phyloP scores from a whole-genome alignment of 2,797 vertebrate genomes.

The Phaenicophaeus curvirostris region DNA sequence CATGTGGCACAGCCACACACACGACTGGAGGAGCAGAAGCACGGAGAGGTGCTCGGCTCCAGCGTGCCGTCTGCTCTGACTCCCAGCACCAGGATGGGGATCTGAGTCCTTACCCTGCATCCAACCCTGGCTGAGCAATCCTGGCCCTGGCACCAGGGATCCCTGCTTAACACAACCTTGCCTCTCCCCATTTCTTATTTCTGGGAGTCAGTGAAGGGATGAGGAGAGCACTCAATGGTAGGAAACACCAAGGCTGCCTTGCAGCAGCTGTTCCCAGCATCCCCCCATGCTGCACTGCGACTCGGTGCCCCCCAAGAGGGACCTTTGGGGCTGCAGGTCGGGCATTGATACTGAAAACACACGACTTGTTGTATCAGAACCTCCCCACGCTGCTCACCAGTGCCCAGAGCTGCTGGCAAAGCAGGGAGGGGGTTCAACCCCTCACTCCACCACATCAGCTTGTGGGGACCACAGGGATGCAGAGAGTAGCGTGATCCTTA shows the following conservation, averaged over 20 bases:
- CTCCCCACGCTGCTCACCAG: background rate
- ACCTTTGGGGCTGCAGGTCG: background rate
- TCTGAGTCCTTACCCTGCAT: background rate
- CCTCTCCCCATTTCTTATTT: background rate
- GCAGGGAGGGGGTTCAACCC: background rate
- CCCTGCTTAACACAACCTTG: background rate
- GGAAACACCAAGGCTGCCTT: background rate
- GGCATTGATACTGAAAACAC: background rate
- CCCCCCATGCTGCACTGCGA: background rate
- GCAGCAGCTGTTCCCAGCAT: background rate
- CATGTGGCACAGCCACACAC: background rate
- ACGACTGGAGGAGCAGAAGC: background rate
- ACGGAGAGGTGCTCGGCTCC: background rate
- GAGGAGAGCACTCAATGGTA: accelerated
- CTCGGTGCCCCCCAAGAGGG: background rate
- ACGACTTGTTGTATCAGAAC: too few relatives aligned
- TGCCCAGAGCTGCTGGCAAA: background rate
- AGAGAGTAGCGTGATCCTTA: background rate
- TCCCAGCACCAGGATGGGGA: background rate
- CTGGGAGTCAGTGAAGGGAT: accelerated
- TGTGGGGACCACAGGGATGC: background rate
- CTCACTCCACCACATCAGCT: background rate
- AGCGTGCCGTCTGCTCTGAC: accelerated
- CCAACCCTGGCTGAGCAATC: background rate
- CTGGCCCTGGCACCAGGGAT: accelerated